phyloP scores from a whole-genome alignment of 2,113 vertebrate genomes.

The Nematolebias whitei region DNA sequence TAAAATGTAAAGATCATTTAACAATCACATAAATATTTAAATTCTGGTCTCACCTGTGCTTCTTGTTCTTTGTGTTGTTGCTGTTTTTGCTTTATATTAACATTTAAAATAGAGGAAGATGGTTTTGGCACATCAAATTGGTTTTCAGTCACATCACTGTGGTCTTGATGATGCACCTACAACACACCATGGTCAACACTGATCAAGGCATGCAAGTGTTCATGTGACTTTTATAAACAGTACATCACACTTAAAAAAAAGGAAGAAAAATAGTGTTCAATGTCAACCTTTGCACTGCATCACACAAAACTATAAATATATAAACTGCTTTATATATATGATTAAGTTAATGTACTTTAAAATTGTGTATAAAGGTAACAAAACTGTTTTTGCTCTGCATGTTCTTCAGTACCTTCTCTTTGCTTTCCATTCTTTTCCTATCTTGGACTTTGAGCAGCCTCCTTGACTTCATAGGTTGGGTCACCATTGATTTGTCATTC shows the following conservation, averaged over 20 bases:
- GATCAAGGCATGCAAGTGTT: not conserved
- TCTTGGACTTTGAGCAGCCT: constrained; percentile 74
- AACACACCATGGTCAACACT: constrained; percentile 34
- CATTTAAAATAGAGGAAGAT: constrained; percentile 63
- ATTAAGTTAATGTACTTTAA: too few species aligned
- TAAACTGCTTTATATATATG: too few species aligned
- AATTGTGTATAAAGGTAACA: not conserved
- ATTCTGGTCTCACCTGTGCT: constrained; percentile 79
- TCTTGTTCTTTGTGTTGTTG: constrained; percentile 78
- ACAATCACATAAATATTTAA: constrained; percentile 4
- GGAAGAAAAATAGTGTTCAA: not conserved
- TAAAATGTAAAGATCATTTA: not conserved
- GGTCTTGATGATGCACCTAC: constrained; percentile 68
- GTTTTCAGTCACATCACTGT: constrained; percentile 81
- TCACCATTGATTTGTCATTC: constrained; percentile 57
- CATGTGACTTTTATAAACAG: not conserved
- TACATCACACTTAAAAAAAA: too few species aligned
- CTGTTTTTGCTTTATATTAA: constrained; percentile 71
- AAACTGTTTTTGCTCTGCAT: not conserved
- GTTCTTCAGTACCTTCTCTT: constrained; percentile 75
- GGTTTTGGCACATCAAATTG: constrained; percentile 83
- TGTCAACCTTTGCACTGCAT: not conserved
- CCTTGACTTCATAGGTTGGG: constrained; percentile 66
- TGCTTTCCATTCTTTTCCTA: constrained; percentile 72
- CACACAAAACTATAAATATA: too few species aligned